phyloP scores from a whole-genome alignment of 2,113 vertebrate genomes.

The Ciconia boyciana region DNA sequence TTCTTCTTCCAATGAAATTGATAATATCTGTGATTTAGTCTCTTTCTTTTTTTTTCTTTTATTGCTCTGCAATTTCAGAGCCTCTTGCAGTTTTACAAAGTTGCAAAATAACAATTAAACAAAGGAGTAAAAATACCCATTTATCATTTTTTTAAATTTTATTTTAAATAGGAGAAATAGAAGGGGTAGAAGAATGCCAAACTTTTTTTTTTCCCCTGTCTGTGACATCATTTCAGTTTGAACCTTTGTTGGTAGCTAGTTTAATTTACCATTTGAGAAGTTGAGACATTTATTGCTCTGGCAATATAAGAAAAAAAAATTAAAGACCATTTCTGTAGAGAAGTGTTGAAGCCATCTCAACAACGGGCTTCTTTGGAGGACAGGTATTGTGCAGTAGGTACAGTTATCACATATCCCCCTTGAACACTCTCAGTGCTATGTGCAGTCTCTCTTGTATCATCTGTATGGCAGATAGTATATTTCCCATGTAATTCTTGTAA shows the following conservation, averaged over 20 bases:
- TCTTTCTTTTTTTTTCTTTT: background rate
- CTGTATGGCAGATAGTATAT: background rate
- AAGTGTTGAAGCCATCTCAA: background rate
- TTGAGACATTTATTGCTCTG: background rate
- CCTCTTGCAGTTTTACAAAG: background rate
- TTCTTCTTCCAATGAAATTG: slow-evolving; percentile 4
- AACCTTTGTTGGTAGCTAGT: background rate
- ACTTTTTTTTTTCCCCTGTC: background rate
- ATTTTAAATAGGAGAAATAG: background rate
- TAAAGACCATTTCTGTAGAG: background rate
- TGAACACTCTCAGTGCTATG: background rate
- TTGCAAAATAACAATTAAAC: background rate
- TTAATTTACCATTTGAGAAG: background rate
- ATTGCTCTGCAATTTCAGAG: background rate
- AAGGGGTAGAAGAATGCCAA: background rate
- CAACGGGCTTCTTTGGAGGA: background rate
- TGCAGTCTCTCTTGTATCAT: background rate
- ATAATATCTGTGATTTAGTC: background rate
- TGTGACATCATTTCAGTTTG: background rate
- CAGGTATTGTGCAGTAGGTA: background rate
- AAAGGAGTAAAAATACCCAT: background rate
- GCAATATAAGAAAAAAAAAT: background rate
- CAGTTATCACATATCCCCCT: background rate
- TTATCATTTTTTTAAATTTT: background rate
- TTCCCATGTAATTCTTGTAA: background rate